Evolutionary conservation across 2,797 vertebrate genomes (phyloP).

Genomic region (Nyctalus aviator): DNA sequence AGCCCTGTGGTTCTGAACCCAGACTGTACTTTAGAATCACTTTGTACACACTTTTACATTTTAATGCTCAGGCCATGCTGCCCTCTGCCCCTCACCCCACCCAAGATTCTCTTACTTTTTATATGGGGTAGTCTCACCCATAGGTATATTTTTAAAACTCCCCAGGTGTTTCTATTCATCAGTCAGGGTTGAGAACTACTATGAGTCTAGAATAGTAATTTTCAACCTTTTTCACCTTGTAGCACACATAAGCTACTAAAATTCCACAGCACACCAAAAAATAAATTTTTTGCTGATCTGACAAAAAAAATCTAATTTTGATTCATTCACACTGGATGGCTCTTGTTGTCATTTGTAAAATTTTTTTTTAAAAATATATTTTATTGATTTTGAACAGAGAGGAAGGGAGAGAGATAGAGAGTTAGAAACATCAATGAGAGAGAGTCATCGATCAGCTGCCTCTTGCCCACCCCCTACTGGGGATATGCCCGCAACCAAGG

Average conservation of each 20-base stretch:
- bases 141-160: background rate
- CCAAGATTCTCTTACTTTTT: conserved; percentile 9
- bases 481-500: no score
- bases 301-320: background rate
- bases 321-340: background rate
- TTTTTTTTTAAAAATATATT: no score
- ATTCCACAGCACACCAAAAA: background rate
- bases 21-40: background rate
- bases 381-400: no score
- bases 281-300: background rate
- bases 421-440: no score
- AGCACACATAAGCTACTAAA: background rate
- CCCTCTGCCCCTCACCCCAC: background rate
- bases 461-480: no score
- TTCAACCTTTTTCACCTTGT: background rate
- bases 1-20: background rate
- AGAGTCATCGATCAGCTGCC: no score
- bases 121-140: background rate
- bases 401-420: no score
- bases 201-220: background rate
- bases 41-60: conserved; percentile 16
- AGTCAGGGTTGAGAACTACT: conserved; percentile 27
- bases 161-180: background rate
- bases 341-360: background rate
- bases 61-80: background rate